phyloP scores from a whole-genome alignment of 2,888 invertebrate species.

The Meliscaeva auricollis region DNA sequence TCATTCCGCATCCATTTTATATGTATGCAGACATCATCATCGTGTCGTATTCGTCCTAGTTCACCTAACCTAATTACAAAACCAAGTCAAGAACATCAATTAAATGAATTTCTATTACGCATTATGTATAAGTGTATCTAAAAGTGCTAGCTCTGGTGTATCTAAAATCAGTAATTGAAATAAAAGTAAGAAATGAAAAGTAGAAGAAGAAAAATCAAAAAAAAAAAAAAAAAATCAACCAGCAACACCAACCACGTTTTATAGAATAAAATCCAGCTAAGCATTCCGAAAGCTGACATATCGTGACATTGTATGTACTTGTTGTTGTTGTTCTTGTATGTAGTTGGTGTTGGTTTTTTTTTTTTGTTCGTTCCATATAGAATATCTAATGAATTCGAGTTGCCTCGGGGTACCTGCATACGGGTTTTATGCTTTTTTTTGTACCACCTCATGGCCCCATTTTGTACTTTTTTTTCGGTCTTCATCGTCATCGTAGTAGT shows the following conservation, averaged over 20 bases:
- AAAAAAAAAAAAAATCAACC: conserved; percentile 23
- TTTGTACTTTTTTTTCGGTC: conserved; percentile 19
- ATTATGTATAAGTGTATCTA: conserved; percentile 39
- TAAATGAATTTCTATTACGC: conserved; percentile 58
- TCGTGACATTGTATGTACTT: too few relatives aligned
- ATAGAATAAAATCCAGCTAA: conserved; percentile 55
- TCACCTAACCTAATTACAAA: conserved; percentile 62
- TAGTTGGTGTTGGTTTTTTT: conserved; percentile 17
- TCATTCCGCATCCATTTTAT: conserved; percentile 12
- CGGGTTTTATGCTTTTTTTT: conserved; percentile 23
- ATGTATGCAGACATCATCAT: conserved; percentile 14
- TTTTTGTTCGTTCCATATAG: conserved; percentile 31
- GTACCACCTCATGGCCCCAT: conserved; percentile 67
- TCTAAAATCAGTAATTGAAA: conserved; percentile 63
- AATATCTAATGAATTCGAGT: conserved; percentile 51
- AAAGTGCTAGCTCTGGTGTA: conserved; percentile 9
- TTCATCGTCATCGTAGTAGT: background rate
- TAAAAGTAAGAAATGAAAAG: conserved; percentile 13
- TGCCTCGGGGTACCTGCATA: conserved; percentile 59
- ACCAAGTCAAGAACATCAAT: conserved; percentile 71
- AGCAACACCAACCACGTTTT: conserved; percentile 23
- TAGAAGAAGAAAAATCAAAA: background rate
- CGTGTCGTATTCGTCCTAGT: conserved; percentile 7
- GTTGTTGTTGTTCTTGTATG: background rate
- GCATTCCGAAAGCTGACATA: conserved; percentile 41